Base-by-base conservation (phyloP, 2,888 invertebrate genomes). In the Lordiphosa andalusiaca region DNA sequence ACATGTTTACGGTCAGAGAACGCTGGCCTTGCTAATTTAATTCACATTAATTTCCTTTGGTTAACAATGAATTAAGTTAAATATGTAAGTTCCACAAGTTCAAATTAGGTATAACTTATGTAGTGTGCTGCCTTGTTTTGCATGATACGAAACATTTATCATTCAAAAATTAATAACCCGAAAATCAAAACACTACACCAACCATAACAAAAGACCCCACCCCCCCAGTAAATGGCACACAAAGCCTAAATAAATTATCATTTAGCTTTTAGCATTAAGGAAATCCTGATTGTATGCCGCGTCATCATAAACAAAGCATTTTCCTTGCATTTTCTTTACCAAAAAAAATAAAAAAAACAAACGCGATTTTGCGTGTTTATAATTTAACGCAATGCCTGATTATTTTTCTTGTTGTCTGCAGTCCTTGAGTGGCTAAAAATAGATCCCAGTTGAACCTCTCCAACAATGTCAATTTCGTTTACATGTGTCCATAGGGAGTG, bases 401-500 rank as follows among this genome's bases (percentile, higher is more conserved):
- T 41, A 50, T 52, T 51, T 51, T 48, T 12, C 30, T 37, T 53
- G 52, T 56, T 47, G 59, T 61, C 47, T 40, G 50, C 12, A 53
- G 83, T 71, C 76, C 76, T 80, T 80, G 76, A 54, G 30, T 36
- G 9, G 33, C 81, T 80, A 72, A 60, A 72, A 59, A 67, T 83
- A 75, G 60, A 48, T 47, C 48, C 47, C 38, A 25, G 12, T 9
- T 13, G 42, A 48, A 64, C 46, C 51, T 46, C 54, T 38, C 68
- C 23, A 50, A 46, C 62, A 53, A 73, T 65, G 71, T 56, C 74
- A 71, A 82, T 81, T 73, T 61, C 60, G 59, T 73, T 71, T 63
- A 61, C 75, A 68, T 68, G 66, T 30, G 66, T 30, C 59, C 58
- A 52, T 49, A 40, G 64, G 38, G 9, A 52, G 38, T 36, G 54